phyloP scores from a whole-genome alignment of 37 sponge, comb jelly and placozoan genomes.

The Petrosia ficiformis region DNA sequence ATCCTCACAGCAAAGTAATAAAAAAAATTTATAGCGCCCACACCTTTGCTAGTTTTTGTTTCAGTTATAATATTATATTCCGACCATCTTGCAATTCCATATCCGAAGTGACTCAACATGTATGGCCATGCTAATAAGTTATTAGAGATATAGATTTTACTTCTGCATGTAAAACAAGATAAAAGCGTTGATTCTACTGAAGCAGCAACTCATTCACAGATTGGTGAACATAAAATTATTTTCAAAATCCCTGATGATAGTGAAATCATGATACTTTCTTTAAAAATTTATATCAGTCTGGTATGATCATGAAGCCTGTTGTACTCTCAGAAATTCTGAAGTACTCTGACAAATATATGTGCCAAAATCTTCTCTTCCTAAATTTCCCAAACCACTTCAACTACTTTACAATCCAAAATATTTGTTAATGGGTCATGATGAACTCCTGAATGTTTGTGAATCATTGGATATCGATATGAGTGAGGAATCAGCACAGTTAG shows the following conservation, averaged over 20 bases:
- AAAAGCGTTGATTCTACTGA: background rate
- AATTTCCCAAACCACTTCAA: background rate
- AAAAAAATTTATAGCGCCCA: no score
- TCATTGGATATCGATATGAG: constrained; percentile 7
- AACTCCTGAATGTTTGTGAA: constrained; percentile 13
- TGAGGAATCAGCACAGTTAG: background rate
- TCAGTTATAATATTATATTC: no score
- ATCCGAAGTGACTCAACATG: no score
- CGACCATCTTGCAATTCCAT: no score
- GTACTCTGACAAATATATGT: constrained; percentile 17
- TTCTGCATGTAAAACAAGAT: constrained; percentile 8
- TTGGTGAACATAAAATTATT: background rate
- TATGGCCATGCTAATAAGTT: no score
- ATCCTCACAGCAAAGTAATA: no score
- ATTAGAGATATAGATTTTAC: constrained; percentile 18
- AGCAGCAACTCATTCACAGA: background rate
- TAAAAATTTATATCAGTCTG: background rate
- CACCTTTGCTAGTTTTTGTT: no score
- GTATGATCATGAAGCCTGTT: constrained; percentile 22
- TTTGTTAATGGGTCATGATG: background rate
- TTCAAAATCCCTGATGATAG: constrained; percentile 10
- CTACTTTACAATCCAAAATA: background rate
- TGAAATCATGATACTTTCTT: constrained; percentile 10
- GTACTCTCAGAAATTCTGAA: constrained; percentile 16
- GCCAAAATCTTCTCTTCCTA: background rate